phyloP scores from a whole-genome alignment of 2,113 vertebrate species.

The Chaetodon auriga region DNA sequence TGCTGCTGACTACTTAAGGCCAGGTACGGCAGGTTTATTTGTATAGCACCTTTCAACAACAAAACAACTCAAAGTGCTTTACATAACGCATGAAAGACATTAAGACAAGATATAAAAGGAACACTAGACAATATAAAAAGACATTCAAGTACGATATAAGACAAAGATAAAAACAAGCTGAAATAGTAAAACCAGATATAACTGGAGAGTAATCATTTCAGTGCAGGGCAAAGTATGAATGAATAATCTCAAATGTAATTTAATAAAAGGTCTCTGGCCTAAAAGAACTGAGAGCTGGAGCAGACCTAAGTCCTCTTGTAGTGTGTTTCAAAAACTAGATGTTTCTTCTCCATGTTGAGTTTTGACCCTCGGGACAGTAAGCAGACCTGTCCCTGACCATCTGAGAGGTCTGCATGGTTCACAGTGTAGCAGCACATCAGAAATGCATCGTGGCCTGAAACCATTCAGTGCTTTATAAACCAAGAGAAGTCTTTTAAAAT shows the following conservation, averaged over 20 bases:
- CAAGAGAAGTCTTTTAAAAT: not conserved
- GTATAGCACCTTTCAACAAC: not conserved
- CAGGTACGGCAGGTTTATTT: not conserved
- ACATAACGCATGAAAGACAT: not conserved
- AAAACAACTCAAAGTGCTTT: not conserved
- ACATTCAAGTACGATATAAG: not conserved
- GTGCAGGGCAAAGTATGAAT: not conserved
- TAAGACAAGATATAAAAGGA: not conserved
- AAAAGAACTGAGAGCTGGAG: conserved; percentile 1
- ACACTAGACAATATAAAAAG: not conserved
- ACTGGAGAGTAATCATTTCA: not conserved
- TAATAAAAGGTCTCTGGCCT: not conserved
- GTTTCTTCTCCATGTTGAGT: not conserved
- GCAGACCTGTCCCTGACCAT: not conserved
- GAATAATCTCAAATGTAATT: not conserved
- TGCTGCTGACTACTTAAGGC: not conserved
- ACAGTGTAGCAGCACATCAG: not conserved
- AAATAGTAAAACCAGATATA: not conserved
- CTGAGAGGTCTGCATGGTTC: not conserved
- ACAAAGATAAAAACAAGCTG: not conserved
- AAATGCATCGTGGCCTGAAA: not conserved
- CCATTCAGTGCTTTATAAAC: not conserved
- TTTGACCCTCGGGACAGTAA: not conserved
- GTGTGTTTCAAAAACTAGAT: not conserved
- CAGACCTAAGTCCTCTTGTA: not conserved